A percentile compares a stretch with the other conserved stretches of the same genome.
These are phyloP conservation scores for Chiloscyllium punctatum DNA, from an alignment of 2,797 vertebrate species.

Conservation along the genomic window DNA sequence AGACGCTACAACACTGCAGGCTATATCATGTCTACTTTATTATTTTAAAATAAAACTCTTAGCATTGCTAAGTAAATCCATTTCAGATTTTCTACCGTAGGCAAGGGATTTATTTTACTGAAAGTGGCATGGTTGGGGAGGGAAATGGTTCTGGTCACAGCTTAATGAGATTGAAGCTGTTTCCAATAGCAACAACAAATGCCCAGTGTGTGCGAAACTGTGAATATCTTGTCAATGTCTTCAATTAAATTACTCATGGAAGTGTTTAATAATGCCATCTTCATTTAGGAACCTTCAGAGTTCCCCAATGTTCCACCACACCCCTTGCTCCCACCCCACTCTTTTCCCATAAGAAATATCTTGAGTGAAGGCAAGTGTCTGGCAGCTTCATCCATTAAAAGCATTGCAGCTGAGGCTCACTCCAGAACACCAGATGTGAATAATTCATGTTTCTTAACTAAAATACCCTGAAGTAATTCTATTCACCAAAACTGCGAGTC, in stretches of 20 bases:
- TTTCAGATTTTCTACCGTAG: neutral
- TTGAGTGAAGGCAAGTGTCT: no score
- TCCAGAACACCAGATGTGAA: neutral
- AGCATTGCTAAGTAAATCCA: neutral
- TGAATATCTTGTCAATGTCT: neutral
- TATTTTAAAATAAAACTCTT: neutral
- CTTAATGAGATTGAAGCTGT: neutral
- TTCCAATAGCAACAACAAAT: constrained; percentile 28
- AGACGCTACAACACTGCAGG: neutral
- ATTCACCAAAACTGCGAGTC: neutral
- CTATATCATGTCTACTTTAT: neutral
- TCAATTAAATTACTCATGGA: neutral
- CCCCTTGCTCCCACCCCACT: no score
- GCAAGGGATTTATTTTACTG: neutral
- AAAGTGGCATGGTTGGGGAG: neutral
- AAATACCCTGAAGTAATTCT: neutral
- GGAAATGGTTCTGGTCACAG: neutral
- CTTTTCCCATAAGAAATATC: neutral
- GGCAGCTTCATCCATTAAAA: neutral
- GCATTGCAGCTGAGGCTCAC: neutral
- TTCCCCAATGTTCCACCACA: neutral
- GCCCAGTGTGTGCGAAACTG: neutral
- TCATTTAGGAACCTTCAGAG: neutral
- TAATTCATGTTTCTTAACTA: constrained; percentile 17
- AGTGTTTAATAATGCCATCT: neutral